Base-by-base conservation (phyloP, 2,113 vertebrate species). In the Plestiodon gilberti region DNA sequence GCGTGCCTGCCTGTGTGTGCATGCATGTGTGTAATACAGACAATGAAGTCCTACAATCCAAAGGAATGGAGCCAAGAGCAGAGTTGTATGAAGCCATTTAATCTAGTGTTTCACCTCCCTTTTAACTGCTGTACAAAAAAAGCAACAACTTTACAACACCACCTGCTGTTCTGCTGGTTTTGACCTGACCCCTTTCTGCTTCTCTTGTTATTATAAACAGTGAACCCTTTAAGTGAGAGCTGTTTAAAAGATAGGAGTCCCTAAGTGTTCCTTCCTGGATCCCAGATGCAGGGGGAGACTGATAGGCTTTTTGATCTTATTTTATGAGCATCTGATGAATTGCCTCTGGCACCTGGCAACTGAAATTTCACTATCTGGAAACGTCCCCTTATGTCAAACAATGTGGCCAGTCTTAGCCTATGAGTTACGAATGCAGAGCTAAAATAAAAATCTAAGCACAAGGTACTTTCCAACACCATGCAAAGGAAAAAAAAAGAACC, bases 191-290 rank as follows among this genome's bases (percentile, higher is more conserved):
- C 95, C 95, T 96, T 96, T 96, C 96, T 96, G 95, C 96, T 96
- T 96, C 95, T 94, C 95, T 96, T 96, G 96, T 97, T 97, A 97
- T 97, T 98, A 97, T 98, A 98, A 98, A 98, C 97, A 98, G 93
- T 93, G 91, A 94, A 95, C 96, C 97, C 97, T 97, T 97, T 97
- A 97, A 98, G 96, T 96, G 95, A 93, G 94, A 95, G 95, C 96
- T 97, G 97, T 98, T 97, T 98, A 97, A 96, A 97, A 95, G 95
- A 96, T 90, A 78, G 90, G 93, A 90, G 94, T 88, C 90, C 89
- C 80, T 95, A 96, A 96, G 97, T 96, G 96, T 96, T 96, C 95
- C 93, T 96, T 96, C 95, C 96, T 96, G 95, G 96, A 96, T 96
- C 96, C 95, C 96, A 97, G 96, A 97, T 96, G 96, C 95, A 94